Conservation (phyloP, 2,888 invertebrate genomes). For the Patella depressa region DNA sequence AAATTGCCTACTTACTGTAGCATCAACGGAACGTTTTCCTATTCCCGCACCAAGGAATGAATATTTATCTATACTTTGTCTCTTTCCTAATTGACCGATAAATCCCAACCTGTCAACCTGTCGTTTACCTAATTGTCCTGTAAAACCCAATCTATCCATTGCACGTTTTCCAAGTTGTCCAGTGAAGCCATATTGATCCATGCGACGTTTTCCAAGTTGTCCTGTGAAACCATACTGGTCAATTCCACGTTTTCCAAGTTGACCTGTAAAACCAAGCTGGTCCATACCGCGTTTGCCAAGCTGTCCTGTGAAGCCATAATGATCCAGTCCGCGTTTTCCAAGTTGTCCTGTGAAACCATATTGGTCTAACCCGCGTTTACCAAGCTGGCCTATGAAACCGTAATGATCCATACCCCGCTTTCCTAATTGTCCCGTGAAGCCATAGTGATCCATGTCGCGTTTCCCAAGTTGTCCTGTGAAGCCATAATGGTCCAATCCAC, state of each 20-base stretch:
- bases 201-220: not conserved
- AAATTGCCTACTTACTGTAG: not conserved
- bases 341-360: not conserved
- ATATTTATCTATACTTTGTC: conserved; percentile 4
- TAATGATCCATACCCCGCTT: not conserved
- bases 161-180: not conserved
- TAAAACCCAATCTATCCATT: not conserved
- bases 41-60: conserved; percentile 1
- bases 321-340: not conserved
- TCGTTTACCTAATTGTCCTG: not conserved
- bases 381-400: not conserved
- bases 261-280: conserved; percentile 1
- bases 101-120: not conserved
- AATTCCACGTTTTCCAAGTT: not conserved
- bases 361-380: not conserved
- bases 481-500: not conserved
- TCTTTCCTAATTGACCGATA: not conserved
- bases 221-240: not conserved
- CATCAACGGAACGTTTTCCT: not conserved
- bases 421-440: not conserved
- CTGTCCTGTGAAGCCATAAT: not conserved
- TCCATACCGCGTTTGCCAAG: not conserved
- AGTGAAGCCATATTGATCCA: not conserved
- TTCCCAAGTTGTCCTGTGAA: not conserved
- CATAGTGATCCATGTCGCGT: not conserved